These are phyloP conservation scores for Notamacropus eugenii DNA, from an alignment of 2,797 vertebrate species.

Conservation along the genomic window DNA sequence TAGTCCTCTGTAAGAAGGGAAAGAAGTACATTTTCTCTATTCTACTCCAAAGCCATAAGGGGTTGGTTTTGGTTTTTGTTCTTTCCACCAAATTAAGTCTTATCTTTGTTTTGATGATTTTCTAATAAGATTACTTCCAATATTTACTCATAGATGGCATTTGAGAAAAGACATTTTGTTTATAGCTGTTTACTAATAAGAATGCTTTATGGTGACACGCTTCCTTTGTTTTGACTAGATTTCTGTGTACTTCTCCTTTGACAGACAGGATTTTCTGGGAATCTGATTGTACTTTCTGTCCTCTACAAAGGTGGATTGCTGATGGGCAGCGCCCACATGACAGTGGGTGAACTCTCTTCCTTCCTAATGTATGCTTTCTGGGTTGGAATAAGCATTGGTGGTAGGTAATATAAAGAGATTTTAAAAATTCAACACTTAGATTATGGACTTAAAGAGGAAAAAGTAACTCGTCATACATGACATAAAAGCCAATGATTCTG, in stretches of 20 bases:
- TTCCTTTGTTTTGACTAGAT: slow-evolving; percentile 2
- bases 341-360: slow-evolving; percentile 95
- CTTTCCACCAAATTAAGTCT: background rate
- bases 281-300: slow-evolving; percentile 95
- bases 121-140: background rate
- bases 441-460: background rate
- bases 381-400: slow-evolving; percentile 97
- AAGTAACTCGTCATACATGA: background rate
- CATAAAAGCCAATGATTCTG: background rate
- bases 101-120: background rate
- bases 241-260: slow-evolving; percentile 23
- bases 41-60: background rate
- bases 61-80: background rate
- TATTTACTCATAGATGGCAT: background rate
- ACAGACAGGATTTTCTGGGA: slow-evolving; percentile 96
- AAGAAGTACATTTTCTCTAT: background rate
- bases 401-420: slow-evolving; percentile 83
- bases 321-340: slow-evolving; percentile 94
- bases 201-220: background rate
- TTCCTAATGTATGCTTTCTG: slow-evolving; percentile 99
- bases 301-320: slow-evolving; percentile 97
- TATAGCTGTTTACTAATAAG: background rate
- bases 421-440: background rate
- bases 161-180: background rate
- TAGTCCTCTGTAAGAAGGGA: background rate